phyloP scores from a whole-genome alignment of 2,113 vertebrate genomes.

The Quiscalus mexicanus region DNA sequence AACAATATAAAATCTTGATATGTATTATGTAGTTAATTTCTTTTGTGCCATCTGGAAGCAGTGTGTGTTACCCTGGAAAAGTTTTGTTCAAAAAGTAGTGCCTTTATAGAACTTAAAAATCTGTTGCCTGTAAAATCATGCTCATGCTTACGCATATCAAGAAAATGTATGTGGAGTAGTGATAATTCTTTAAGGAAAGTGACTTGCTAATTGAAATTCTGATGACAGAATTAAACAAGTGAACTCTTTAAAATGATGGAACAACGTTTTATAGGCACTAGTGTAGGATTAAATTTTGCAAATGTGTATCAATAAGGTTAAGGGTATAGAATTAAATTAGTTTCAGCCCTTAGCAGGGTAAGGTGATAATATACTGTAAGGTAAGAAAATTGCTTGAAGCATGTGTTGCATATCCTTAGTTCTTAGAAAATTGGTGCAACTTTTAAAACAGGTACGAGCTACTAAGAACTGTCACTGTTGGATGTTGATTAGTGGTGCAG shows the following conservation, averaged over 20 bases:
- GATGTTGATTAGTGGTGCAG: not conserved
- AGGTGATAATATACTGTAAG: not conserved
- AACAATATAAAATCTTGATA: not conserved
- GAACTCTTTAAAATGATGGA: not conserved
- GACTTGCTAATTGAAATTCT: not conserved
- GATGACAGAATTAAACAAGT: not conserved
- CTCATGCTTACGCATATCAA: not conserved
- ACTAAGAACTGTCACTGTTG: not conserved
- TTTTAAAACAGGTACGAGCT: not conserved
- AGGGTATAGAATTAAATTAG: not conserved
- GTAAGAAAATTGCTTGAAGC: not conserved
- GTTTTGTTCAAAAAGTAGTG: not conserved
- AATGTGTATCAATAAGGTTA: not conserved
- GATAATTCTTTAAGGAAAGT: not conserved
- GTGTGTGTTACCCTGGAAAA: not conserved
- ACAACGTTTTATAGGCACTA: not conserved
- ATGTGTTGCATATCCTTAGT: not conserved
- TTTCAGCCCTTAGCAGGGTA: not conserved
- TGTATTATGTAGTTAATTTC: not conserved
- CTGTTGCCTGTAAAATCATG: not conserved
- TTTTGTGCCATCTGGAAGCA: not conserved
- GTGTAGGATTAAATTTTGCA: not conserved
- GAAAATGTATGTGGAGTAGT: not conserved
- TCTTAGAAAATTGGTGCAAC: not conserved
- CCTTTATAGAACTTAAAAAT: not conserved